These are phyloP conservation scores for Melanostigma gelatinosum DNA, from an alignment of 2,113 vertebrate genomes.

Conservation along the genomic window DNA sequence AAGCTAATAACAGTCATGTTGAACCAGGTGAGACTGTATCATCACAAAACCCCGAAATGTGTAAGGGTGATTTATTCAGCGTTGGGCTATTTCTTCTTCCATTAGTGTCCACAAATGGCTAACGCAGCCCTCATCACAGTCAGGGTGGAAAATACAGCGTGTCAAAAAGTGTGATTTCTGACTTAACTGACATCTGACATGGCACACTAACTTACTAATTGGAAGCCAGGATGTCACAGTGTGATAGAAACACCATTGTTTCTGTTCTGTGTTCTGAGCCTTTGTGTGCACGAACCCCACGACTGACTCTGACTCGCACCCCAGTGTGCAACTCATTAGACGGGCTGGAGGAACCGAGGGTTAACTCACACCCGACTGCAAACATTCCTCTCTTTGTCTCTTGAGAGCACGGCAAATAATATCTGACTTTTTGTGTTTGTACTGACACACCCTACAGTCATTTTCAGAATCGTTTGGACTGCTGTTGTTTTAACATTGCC, in stretches of 20 bases:
- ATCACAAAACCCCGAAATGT: neutral
- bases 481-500: neutral
- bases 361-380: constrained; percentile 50
- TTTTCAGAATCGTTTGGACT: neutral
- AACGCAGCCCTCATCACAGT: neutral
- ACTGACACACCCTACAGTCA: neutral
- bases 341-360: neutral
- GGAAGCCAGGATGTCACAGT: neutral
- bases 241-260: neutral
- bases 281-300: constrained; percentile 9
- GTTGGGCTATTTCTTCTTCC: neutral
- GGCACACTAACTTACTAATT: neutral
- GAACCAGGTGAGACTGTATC: neutral
- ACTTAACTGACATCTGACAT: neutral
- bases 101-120: neutral
- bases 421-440: neutral
- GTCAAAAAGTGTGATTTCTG: neutral
- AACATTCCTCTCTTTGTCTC: constrained; percentile 33
- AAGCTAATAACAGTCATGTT: neutral
- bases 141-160: neutral
- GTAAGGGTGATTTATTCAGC: neutral
- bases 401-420: constrained; percentile 7
- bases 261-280: constrained; percentile 3
- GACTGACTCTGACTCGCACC: constrained; percentile 33
- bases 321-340: constrained; percentile 62